These are phyloP conservation scores for Adelosebastes latens DNA, from an alignment of 2,797 vertebrate genomes.

Conservation along the genomic window DNA sequence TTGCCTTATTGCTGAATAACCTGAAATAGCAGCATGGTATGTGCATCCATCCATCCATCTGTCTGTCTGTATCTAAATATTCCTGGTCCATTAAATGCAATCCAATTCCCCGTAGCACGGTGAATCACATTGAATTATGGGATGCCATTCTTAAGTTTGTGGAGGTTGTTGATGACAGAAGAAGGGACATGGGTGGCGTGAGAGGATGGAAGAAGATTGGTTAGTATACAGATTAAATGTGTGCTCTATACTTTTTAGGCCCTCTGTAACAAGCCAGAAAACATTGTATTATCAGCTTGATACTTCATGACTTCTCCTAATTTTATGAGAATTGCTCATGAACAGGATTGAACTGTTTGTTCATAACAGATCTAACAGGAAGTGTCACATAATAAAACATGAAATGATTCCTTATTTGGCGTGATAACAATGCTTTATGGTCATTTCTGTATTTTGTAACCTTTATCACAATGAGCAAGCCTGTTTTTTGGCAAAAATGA, in stretches of 20 bases:
- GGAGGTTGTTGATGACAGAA: neutral
- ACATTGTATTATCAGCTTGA: neutral
- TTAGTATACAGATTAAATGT: neutral
- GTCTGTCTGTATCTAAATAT: neutral
- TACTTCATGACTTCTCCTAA: neutral
- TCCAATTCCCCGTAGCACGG: neutral
- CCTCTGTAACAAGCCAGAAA: neutral
- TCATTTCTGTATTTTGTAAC: neutral
- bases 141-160: neutral
- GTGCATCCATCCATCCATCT: neutral
- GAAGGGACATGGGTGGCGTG: neutral
- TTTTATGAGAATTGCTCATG: neutral
- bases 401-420: neutral
- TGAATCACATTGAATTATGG: neutral
- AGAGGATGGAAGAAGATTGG: neutral
- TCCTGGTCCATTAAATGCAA: neutral
- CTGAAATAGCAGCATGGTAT: neutral
- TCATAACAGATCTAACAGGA: neutral
- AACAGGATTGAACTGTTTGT: neutral
- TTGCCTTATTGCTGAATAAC: neutral
- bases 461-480: neutral
- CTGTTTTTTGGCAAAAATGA: neutral
- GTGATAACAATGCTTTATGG: neutral
- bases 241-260: neutral
- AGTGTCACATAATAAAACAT: neutral